phyloP scores from a whole-genome alignment of 2,888 invertebrate genomes.

The Cosmopolites sordidus region DNA sequence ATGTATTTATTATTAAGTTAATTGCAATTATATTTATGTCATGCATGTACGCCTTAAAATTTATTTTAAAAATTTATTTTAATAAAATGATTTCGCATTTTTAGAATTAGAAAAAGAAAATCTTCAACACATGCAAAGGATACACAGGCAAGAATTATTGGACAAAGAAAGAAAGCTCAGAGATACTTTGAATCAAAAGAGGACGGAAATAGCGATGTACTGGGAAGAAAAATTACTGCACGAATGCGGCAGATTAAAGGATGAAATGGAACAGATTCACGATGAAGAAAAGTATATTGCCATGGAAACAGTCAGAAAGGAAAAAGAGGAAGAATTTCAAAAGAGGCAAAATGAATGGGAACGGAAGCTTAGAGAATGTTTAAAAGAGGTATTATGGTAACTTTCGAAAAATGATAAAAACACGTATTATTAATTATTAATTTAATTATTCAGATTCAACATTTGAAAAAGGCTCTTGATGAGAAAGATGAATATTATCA shows the following conservation, averaged over 20 bases:
- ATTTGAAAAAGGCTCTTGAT: conserved; percentile 60
- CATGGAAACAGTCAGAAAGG: conserved; percentile 53
- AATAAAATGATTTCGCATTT: too few relatives aligned
- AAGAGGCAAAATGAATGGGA: conserved; percentile 55
- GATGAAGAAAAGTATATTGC: conserved; percentile 58
- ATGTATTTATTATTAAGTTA: not conserved
- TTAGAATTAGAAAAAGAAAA: conserved; percentile 48
- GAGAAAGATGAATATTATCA: conserved; percentile 58
- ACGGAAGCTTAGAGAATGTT: conserved; percentile 48
- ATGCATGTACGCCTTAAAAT: not conserved
- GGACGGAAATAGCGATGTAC: conserved; percentile 55
- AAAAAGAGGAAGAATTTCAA: conserved; percentile 56
- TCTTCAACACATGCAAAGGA: conserved; percentile 43
- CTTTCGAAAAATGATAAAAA: too few relatives aligned
- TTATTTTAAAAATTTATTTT: too few relatives aligned
- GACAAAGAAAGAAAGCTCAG: conserved; percentile 48
- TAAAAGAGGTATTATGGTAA: conserved; percentile 57
- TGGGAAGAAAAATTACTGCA: conserved; percentile 62
- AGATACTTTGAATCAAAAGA: conserved; percentile 51
- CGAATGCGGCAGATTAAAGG: conserved; percentile 60
- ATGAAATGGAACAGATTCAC: conserved; percentile 59
- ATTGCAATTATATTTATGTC: not conserved
- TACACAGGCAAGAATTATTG: conserved; percentile 47
- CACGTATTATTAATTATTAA: too few relatives aligned
- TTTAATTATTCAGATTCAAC: conserved; percentile 68